Base-by-base conservation (phyloP, 2,888 invertebrate species). In the Fabriciana adippe region DNA sequence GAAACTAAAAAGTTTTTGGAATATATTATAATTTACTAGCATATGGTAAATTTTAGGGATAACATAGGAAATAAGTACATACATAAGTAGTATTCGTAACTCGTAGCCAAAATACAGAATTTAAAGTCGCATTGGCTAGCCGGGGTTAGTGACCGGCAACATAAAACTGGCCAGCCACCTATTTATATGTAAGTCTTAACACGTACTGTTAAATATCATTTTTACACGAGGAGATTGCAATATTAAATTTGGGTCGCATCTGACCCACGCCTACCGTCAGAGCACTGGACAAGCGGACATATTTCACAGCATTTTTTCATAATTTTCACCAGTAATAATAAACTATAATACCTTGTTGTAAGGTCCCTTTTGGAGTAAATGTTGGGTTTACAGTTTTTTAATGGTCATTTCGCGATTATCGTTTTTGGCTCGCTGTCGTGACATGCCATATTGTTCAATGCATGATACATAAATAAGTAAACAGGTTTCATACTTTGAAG, bases 371-470 rank as follows among this genome's bases (percentile, higher is more conserved):
- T 80, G 70, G 71, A 69, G 72, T 75, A 74, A 66, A 53, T 66
- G 60, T 51, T 69, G 54, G 16, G 16, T 48, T 21, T 56, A 54
- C 48, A 66, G 67, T 74, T 76, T 78, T 80, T 79, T 76, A 80
- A 81, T 79, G 82, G 80, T 79, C 79, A 78, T 81, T 84, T 83
- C 78, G 80, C 82, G 80, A 70, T 82, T 75, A 84, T 87, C 88
- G 82, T 87, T 89, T 89, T 89, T 86, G 82, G 82, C 79, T 77
- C 79, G 79, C 81, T 86, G 87, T 89, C 90, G 89, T 90, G 90
- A 90, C 90, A 88, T 83, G 86, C 89, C 90, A 90, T 90, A 91
- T 90, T 90, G 91, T 91, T 88, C 90, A 81, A 81, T 67, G 81
- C 78, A 87, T 89, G 88, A 88, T 89, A 89, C 89, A 87, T 87